Conservation (phyloP, 2,113 vertebrate species). For the Psammodynastes pulverulentus region DNA sequence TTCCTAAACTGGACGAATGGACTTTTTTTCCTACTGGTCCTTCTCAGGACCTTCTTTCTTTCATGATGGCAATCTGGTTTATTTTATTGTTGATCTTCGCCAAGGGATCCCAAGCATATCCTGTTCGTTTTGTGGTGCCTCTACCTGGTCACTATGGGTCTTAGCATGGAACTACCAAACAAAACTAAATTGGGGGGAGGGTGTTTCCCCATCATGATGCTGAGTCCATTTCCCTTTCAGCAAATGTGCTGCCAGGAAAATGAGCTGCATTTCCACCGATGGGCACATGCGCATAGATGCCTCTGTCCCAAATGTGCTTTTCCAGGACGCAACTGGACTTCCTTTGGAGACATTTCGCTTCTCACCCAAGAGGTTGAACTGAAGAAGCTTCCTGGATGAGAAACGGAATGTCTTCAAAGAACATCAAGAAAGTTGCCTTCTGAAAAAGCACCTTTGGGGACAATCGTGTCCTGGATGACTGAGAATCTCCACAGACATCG, state of each 20-base stretch:
- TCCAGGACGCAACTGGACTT: too few species aligned
- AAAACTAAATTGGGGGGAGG: neutral
- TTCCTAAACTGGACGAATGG: neutral
- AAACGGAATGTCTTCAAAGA: too few species aligned
- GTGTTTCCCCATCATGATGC: neutral
- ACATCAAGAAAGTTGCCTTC: too few species aligned
- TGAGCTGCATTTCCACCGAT: neutral
- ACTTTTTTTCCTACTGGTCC: neutral
- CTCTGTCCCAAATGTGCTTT: neutral
- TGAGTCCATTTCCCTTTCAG: neutral
- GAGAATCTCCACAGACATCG: too few species aligned
- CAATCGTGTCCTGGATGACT: too few species aligned
- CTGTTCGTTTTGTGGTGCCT: neutral
- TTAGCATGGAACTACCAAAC: neutral
- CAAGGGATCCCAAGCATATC: too few species aligned
- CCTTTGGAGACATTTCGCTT: too few species aligned
- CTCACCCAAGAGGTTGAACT: too few species aligned
- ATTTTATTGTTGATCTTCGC: neutral
- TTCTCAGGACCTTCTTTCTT: neutral
- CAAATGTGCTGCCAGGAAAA: neutral
- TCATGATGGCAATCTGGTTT: neutral
- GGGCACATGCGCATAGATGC: neutral
- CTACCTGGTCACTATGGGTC: neutral
- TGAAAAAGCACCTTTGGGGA: too few species aligned
- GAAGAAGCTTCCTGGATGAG: too few species aligned